Evolutionary conservation across 2,113 vertebrate genomes (phyloP).

Genomic region (Daphoenositta chrysoptera): DNA sequence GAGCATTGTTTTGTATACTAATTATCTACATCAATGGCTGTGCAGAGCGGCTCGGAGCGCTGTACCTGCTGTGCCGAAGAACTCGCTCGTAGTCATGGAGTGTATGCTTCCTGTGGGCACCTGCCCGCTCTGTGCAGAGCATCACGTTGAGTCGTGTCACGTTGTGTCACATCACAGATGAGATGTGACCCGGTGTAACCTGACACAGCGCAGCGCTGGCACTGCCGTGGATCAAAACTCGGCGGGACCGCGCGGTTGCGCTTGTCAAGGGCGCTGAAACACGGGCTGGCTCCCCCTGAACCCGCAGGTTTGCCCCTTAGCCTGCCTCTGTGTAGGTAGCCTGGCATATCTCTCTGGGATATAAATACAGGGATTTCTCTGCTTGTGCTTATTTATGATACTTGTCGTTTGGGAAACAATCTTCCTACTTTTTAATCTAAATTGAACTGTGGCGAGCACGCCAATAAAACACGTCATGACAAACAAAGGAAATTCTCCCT

Average conservation of each 20-base stretch:
- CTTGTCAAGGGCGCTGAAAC: background rate
- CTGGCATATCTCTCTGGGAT: background rate
- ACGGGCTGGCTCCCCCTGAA: background rate
- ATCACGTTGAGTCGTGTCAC: conserved; percentile 46
- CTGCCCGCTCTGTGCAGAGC: conserved; percentile 43
- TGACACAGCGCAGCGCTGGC: conserved; percentile 9
- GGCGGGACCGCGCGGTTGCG: background rate
- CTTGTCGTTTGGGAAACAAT: conserved; percentile 62
- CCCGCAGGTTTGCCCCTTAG: background rate
- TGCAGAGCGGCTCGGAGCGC: background rate
- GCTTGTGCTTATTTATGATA: conserved; percentile 65
- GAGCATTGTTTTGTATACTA: conserved; percentile 25
- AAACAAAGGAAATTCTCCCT: conserved; percentile 71
- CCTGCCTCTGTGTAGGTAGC: conserved; percentile 14
- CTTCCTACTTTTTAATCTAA: conserved; percentile 73
- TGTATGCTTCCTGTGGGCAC: conserved; percentile 65
- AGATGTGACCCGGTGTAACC: conserved; percentile 46
- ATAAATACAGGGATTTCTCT: conserved; percentile 47
- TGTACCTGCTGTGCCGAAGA: conserved; percentile 54
- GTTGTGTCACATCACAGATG: conserved; percentile 58
- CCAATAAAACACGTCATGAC: conserved; percentile 68
- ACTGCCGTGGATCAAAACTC: background rate
- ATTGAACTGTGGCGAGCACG: conserved; percentile 31
- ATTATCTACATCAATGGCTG: conserved; percentile 55
- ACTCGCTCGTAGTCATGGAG: conserved; percentile 12